Conservation (phyloP, 2,113 vertebrate genomes). For the Charadrius vociferus region DNA sequence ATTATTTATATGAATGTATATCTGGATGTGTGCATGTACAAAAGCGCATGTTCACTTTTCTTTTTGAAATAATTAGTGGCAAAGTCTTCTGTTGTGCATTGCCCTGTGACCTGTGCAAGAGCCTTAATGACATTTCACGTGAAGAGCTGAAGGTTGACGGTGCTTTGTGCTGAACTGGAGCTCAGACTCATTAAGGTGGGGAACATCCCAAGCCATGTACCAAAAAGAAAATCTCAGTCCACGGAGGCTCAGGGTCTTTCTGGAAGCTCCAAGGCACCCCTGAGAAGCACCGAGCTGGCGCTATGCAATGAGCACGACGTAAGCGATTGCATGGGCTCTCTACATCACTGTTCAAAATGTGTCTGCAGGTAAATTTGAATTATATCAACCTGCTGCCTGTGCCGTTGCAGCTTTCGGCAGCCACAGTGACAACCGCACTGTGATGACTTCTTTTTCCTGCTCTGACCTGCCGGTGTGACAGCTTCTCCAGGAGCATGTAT, state of each 20-base stretch:
- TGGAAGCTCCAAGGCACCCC: background rate
- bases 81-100: background rate
- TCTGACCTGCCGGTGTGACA: background rate
- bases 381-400: background rate
- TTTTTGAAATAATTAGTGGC: constrained; percentile 65
- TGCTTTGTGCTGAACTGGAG: constrained; percentile 19
- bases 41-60: constrained; percentile 12
- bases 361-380: background rate
- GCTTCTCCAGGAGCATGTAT: background rate
- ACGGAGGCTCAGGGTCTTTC: background rate
- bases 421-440: background rate
- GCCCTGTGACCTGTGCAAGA: constrained; percentile 50
- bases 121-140: constrained; percentile 18
- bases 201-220: background rate
- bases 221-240: background rate
- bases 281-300: background rate
- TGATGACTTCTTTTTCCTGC: background rate
- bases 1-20: constrained; percentile 67
- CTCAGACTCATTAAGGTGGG: background rate
- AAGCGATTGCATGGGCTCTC: background rate
- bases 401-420: background rate
- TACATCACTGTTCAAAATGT: background rate
- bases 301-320: rapidly evolving
- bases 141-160: constrained; percentile 24
- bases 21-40: background rate